Conservation (phyloP, 2,888 invertebrate species). For the Rhingia campestris region DNA sequence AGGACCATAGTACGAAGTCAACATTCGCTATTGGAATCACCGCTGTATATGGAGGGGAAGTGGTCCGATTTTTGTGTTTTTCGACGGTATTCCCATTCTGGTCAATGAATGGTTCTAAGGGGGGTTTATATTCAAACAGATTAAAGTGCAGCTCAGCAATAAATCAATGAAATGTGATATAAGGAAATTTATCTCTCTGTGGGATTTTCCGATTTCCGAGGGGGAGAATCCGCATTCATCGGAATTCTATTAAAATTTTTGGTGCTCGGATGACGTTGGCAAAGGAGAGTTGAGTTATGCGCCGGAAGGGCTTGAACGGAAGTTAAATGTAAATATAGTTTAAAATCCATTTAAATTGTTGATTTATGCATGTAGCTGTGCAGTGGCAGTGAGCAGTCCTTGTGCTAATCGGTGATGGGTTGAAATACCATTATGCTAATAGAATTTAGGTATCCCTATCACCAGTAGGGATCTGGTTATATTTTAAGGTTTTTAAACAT, state of each 20-base stretch:
- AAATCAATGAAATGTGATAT: constrained; percentile 43
- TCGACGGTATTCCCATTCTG: constrained; percentile 3
- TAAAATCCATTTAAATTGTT: no score
- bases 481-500: no score
- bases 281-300: constrained; percentile 14
- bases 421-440: no score
- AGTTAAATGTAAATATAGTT: no score
- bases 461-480: no score
- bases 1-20: constrained; percentile 6
- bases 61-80: background rate
- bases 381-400: no score
- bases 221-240: constrained; percentile 16
- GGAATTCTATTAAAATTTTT: constrained; percentile 16
- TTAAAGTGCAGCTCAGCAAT: constrained; percentile 41
- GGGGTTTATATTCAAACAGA: constrained; percentile 7
- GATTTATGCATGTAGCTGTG: no score
- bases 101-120: constrained; percentile 1
- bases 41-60: constrained; percentile 3
- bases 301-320: background rate
- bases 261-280: background rate
- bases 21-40: constrained; percentile 4
- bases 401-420: no score
- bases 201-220: background rate
- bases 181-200: constrained; percentile 14
- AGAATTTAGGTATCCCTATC: no score